Evolutionary conservation across 2,888 invertebrate genomes (phyloP).

Genomic region (Drosophila pseudotakahashii): DNA sequence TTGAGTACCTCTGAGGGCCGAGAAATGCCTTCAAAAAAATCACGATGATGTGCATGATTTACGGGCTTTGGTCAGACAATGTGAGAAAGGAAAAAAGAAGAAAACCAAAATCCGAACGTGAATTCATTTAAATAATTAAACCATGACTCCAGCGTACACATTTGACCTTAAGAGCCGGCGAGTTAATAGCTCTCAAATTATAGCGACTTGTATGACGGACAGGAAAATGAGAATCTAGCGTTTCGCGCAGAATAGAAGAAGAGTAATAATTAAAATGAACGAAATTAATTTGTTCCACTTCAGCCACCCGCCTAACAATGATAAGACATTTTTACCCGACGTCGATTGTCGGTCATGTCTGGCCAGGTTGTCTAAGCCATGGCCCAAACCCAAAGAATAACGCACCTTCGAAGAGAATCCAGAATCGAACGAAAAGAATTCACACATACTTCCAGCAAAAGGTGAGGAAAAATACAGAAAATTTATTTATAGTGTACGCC

Average conservation of each 20-base stretch:
- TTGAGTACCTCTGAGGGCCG: not conserved
- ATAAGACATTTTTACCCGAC: conserved; percentile 64
- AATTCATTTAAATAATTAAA: conserved; percentile 77
- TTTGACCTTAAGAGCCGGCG: conserved; percentile 56
- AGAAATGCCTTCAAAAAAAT: conserved; percentile 4
- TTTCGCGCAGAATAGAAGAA: conserved; percentile 4
- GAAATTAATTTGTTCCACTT: conserved; percentile 80
- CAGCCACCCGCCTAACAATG: conserved; percentile 79
- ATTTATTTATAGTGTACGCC: conserved; percentile 68
- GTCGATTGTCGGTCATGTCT: conserved; percentile 45
- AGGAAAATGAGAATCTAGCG: conserved; percentile 12
- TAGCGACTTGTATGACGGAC: conserved; percentile 58
- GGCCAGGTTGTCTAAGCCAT: conserved; percentile 58
- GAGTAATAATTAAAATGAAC: conserved; percentile 68
- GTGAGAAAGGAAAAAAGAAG: conserved; percentile 11
- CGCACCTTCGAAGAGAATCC: conserved; percentile 55
- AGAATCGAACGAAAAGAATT: conserved; percentile 12
- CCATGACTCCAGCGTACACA: conserved; percentile 57
- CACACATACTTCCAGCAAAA: conserved; percentile 1
- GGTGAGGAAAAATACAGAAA: conserved; percentile 66
- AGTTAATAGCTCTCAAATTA: conserved; percentile 74
- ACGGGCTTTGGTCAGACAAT: conserved; percentile 21
- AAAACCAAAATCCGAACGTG: conserved; percentile 48
- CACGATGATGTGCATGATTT: conserved; percentile 67
- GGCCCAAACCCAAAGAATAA: conserved; percentile 60